Evolutionary conservation across 2,113 vertebrate species (phyloP).

Genomic region (Mus musculus): GRCm39 chr13:113863001-113863500

Average conservation of each 20-base stretch:
- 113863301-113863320: constrained; percentile 11
- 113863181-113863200: background rate
- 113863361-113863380: too few species aligned
- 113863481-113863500: background rate
- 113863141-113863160: background rate
- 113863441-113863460: too few species aligned
- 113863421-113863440: too few species aligned
- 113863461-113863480: too few species aligned
- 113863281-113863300: background rate
- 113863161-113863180: background rate
- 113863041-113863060: background rate
- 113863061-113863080: background rate
- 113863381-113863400: too few species aligned
- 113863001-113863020: background rate
- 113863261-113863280: background rate
- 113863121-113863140: background rate
- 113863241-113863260: background rate
- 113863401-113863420: too few species aligned
- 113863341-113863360: background rate
- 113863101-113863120: background rate
- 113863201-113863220: background rate
- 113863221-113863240: background rate
- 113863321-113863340: background rate
- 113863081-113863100: background rate
- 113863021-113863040: background rate